Conservation (phyloP, 2,113 vertebrate genomes). For the Aix galericulata region DNA sequence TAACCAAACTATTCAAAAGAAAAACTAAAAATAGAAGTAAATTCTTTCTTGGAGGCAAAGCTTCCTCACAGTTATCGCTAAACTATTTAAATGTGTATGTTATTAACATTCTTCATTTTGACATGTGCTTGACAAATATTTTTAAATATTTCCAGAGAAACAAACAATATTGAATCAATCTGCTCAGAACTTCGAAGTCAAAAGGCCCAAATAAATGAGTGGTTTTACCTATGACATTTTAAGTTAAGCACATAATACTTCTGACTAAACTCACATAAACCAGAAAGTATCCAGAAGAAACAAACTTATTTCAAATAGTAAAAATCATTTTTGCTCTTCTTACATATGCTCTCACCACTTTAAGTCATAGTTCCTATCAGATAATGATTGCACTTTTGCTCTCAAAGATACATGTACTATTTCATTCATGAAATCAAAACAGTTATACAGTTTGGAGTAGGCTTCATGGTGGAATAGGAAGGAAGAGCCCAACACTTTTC, state of each 20-base stretch:
- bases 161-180: slow-evolving; percentile 11
- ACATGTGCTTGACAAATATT: not conserved
- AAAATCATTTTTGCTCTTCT: not conserved
- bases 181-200: not conserved
- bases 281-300: not conserved
- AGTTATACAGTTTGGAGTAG: not conserved
- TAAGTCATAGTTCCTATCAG: not conserved
- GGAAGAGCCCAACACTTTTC: not conserved
- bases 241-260: not conserved
- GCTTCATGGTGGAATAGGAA: not conserved
- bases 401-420: not conserved
- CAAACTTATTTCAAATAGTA: not conserved
- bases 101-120: not conserved
- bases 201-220: not conserved
- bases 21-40: not conserved
- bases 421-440: not conserved
- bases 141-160: slow-evolving; percentile 6
- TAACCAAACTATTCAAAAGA: not conserved
- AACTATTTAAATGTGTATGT: not conserved
- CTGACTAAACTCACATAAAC: not conserved
- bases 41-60: not conserved
- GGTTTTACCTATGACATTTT: not conserved
- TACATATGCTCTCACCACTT: accelerated
- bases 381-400: not conserved
- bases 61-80: not conserved